Base-by-base conservation (phyloP, 2,113 vertebrate genomes). In the Oreochromis aureus region DNA sequence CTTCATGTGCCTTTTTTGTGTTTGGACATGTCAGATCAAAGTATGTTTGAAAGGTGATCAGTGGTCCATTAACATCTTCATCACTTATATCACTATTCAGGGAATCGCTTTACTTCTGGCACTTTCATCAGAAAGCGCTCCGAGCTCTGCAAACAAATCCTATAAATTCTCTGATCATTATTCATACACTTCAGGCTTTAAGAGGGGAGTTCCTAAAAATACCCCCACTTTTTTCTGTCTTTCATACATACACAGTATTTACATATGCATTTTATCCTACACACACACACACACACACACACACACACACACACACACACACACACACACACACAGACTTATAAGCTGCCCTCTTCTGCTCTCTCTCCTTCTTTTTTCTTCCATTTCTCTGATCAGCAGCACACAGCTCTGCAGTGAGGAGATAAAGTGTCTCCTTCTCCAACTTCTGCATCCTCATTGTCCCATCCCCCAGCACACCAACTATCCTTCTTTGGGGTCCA, bases 351-450 rank as follows among this genome's bases (percentile, higher is more conserved):
- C 46, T 84, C 71, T 32, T 76, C 6, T 76, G 80, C 66, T 93
- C 63, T 55, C 56, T 61, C 22, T 59, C 5, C 86, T 90, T 82
- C 81, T 54, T 18, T 78, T 84, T 34, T 86, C 46, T 86, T 88
- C 30, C 16, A 8, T 85, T 89, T 88, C 81, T 88, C 69, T 84
- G 78, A 93, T 90, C 88, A 93, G 69, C 84, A 80, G 46, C 59
- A 55, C 73, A 83, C 56, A 86, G 84, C 87, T 86, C 87, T 93
- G 90, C 87, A 86, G 89, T 61, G 81, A 88, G 66, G 55, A 88
- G 93, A 94, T 93, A 90, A 91, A 93, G 79, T 55, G 56, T 84
- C 83, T 80, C 30, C 66, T 85, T 81, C 63, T 46, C 71, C 79
- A 76, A 53, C 80, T 48, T 73, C 87, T 81, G 12, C 80, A 39